A percentile compares a stretch with the other conserved stretches of the same genome.
These are phyloP conservation scores for Deroptyus accipitrinus DNA, from an alignment of 2,113 vertebrate species.

Conservation along the genomic window DNA sequence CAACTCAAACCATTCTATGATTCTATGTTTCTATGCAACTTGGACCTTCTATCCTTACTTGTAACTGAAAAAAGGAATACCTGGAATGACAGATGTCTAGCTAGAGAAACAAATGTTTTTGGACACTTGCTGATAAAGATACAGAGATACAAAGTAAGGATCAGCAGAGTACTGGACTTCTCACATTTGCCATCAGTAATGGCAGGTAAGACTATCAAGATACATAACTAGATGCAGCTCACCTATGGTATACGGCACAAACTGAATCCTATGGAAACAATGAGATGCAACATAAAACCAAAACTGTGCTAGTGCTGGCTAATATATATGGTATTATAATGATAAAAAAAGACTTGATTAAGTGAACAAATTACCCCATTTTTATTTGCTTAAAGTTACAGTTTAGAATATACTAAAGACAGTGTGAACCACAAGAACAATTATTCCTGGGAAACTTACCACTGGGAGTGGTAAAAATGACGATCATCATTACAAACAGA, in stretches of 20 bases:
- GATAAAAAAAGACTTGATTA: not conserved
- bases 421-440: not conserved
- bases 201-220: not conserved
- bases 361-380: not conserved
- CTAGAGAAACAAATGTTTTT: not conserved
- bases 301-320: not conserved
- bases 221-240: not conserved
- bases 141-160: not conserved
- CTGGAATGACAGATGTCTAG: not conserved
- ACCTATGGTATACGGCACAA: not conserved
- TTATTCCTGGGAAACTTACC: not conserved
- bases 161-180: not conserved
- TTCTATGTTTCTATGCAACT: not conserved
- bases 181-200: not conserved
- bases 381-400: not conserved
- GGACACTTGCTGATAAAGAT: not conserved
- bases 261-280: not conserved
- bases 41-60: not conserved
- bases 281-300: not conserved
- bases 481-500: not conserved
- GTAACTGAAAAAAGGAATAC: not conserved
- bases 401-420: not conserved
- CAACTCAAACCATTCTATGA: not conserved
- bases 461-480: not conserved
- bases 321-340: not conserved